Conservation (phyloP, 2,888 invertebrate species). For the Pediacus dermestoides region DNA sequence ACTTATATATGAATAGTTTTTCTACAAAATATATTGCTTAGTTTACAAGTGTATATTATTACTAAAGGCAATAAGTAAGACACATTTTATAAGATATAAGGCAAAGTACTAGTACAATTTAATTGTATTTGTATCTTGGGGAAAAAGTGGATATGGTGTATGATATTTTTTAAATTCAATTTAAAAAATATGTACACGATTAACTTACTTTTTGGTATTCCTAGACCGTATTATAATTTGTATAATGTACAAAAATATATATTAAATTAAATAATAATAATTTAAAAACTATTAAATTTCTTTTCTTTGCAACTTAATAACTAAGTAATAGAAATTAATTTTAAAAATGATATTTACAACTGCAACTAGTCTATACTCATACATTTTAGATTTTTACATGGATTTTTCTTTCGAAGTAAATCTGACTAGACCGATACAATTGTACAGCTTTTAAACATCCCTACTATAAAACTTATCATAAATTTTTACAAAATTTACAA, state of each 20-base stretch:
- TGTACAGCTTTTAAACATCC: too few relatives aligned
- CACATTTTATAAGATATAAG: constrained; percentile 25
- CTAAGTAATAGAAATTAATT: constrained; percentile 22
- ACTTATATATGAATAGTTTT: constrained; percentile 1
- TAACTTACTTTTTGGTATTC: constrained; percentile 48
- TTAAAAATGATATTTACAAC: constrained; percentile 28
- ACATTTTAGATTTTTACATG: constrained; percentile 22
- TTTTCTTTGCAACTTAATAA: constrained; percentile 12
- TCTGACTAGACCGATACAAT: constrained; percentile 44
- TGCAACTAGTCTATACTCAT: constrained; percentile 38
- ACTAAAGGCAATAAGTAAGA: constrained; percentile 35
- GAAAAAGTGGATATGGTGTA: too few relatives aligned
- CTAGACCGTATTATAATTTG: constrained; percentile 48
- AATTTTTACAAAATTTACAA: constrained; percentile 7
- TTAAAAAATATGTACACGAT: constrained; percentile 23
- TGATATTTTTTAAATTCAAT: constrained; percentile 15
- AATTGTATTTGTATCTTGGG: too few relatives aligned
- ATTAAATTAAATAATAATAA: constrained; percentile 29
- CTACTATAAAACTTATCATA: too few relatives aligned
- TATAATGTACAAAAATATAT: constrained; percentile 45
- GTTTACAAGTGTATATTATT: constrained; percentile 34
- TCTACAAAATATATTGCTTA: constrained; percentile 35
- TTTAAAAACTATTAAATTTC: constrained; percentile 1
- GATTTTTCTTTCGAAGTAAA: constrained; percentile 41
- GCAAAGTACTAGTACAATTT: constrained; percentile 27